Base-by-base conservation (phyloP, 2,888 invertebrate genomes). In the Teleogryllus oceanicus region DNA sequence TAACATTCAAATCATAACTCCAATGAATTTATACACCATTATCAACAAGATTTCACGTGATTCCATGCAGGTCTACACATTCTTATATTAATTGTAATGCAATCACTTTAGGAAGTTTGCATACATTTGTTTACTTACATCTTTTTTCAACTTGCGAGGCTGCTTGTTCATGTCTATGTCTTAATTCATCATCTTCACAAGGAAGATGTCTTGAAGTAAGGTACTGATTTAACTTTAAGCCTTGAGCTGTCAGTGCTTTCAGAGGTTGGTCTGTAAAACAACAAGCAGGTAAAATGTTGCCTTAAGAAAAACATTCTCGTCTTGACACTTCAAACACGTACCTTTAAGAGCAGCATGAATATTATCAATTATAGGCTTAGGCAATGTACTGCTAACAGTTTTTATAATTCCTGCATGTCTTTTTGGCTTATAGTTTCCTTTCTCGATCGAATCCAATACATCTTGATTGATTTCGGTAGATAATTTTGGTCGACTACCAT, bases 391-490 rank as follows among this genome's bases (percentile, higher is more conserved):
- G 2, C 88, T 85, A 83, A 88, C 90, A 1, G 89, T 86, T 82
- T 89, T 89, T 2, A 90, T 87, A 77, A 91, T 89, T 49, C 96
- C 96, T 1, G 94, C 94, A 87, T 96, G 95, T 81, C 91, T 89
- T 79, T 91, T 89, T 0, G 93, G 92, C 85, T 93, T 94, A 21
- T 89, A 84, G 81, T 87, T 87, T 80, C 89, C 86, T 62, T 89
- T 89, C 77, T 89, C 85, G 18, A 85, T 77, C 24, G 80, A 82
- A 13, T 84, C 80, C 8, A 81, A 74, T 0, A 84, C 82, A 11
- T 83, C 51, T 49, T 78, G 51, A 80, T 84, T 83, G 79, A 85
- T 50, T 20, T 82, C 81, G 16, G 83, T 82, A 88, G 76, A 92
- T 88, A 83, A 87, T 87, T 50, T 89, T 11, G 74, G 13, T 76